Conservation (phyloP, 2,797 vertebrate species). For the Smutsia gigantea region DNA sequence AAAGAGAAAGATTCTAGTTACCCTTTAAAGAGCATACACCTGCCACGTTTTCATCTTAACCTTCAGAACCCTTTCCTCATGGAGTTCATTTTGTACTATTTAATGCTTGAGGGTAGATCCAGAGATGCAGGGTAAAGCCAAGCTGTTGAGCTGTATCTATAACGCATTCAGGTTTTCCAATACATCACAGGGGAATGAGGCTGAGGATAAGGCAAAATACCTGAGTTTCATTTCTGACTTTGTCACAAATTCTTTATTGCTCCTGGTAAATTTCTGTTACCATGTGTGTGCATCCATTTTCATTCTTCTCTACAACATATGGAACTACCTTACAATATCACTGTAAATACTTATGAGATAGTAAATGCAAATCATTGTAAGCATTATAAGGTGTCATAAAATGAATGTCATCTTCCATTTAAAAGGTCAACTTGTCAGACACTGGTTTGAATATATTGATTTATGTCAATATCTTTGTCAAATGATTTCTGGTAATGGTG, state of each 20-base stretch:
- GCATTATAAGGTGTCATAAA: not conserved
- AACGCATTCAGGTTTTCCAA: not conserved
- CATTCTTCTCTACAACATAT: not conserved
- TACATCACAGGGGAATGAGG: not conserved
- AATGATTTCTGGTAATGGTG: not conserved
- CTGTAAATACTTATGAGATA: not conserved
- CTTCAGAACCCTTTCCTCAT: not conserved
- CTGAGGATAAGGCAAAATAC: not conserved
- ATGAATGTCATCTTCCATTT: not conserved
- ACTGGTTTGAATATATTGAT: not conserved
- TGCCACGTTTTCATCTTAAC: not conserved
- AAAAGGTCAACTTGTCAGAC: not conserved
- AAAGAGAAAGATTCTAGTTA: not conserved
- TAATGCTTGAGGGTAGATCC: not conserved
- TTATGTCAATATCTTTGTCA: not conserved
- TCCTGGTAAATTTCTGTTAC: not conserved
- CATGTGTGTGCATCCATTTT: not conserved
- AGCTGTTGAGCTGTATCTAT: not conserved
- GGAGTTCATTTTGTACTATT: not conserved
- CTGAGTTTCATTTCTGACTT: not conserved
- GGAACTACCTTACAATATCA: not conserved
- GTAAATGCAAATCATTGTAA: not conserved
- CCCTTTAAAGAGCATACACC: not conserved
- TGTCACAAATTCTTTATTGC: not conserved
- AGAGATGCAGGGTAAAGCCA: not conserved